Base-by-base conservation (phyloP, 2,888 invertebrate species). In the Hermaeophaga mercurialis region DNA sequence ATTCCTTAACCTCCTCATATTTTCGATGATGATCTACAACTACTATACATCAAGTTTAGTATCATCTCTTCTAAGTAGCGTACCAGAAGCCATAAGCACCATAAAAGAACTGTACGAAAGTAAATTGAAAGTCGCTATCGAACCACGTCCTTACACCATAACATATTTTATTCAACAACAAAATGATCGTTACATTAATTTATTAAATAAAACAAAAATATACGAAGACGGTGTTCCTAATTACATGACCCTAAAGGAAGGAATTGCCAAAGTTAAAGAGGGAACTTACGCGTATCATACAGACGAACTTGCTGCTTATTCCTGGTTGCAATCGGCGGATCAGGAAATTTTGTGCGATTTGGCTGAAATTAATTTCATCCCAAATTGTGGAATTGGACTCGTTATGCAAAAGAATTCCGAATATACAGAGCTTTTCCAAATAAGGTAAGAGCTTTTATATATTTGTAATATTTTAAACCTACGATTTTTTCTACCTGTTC, bases 41-140 rank as follows among this genome's bases (percentile, higher is more conserved):
- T 84, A 82, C 71, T 84, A 84, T 70, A 84, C 84, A 0, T 83
- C 83, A 41, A 83, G 83, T 58, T 81, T 84, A 9, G 82, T 84
- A 3, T 83, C 83, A 45, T 82, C 82, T 71, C 71, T 84, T 3
- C 73, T 84, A 24, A 82, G 78, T 43, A 80, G 79, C 1, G 79
- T 80, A 1, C 80, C 83, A 0, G 77, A 79, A 2, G 78, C 80
- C 34, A 78, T 84, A 53, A 80, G 77, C 69, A 80, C 80, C 1
- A 69, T 83, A 28, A 67, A 75, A 52, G 83, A 83, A 64, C 74
- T 84, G 3, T 68, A 81, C 5, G 77, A 81, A 1, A 84, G 83
- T 62, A 59, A 59, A 12, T 68, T 84, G 5, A 76, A 80, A 36
- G 71, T 84, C 26, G 78, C 81, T 11, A 78, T 77, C 36, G 81